Evolutionary conservation across 2,888 invertebrate genomes (phyloP), one percentile per base, ranked within the genome.

Genomic region (Tiliacea citrago): DNA sequence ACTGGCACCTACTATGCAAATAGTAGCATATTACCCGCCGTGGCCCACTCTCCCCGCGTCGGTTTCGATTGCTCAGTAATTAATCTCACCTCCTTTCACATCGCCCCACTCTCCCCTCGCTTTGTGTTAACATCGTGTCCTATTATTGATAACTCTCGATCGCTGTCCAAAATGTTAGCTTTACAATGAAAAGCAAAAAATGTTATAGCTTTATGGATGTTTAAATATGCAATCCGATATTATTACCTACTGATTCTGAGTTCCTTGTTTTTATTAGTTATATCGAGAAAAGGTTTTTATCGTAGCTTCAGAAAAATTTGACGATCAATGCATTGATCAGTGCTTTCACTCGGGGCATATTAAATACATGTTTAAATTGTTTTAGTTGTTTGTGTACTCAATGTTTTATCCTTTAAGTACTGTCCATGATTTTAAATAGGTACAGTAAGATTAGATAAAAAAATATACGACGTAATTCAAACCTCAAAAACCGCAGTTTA

Each of bases 11-110:
- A 73, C 68, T 79, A 84, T 81, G 86, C 82, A 86, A 84, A 84
- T 82, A 77, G 63, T 76, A 76, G 73, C 68, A 78, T 71, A 84
- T 76, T 78, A 75, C 60, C 68, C 70, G 61, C 39, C 35, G 63
- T 21, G 70, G 70, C 73, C 65, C 84, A 55, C 58, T 66, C 69
- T 74, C 78, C 82, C 83, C 82, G 84, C 84, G 84, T 83, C 81
- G 80, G 81, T 61, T 83, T 83, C 77, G 90, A 90, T 90, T 88
- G 89, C 90, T 91, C 90, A 85, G 87, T 91, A 91, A 91, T 91
- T 91, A 91, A 90, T 90, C 90, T 90, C 89, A 88, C 90, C 90
- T 86, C 88, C 82, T 80, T 82, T 68, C 75, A 78, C 75, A 63
- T 70, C 71, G 62, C 66, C 78, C 77, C 73, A 63, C 69, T 73